A percentile compares a stretch with the other conserved stretches of the same genome.
These are phyloP conservation scores for Arnoldichthys spilopterus DNA, from an alignment of 2,797 vertebrate species.

Conservation along the genomic window DNA sequence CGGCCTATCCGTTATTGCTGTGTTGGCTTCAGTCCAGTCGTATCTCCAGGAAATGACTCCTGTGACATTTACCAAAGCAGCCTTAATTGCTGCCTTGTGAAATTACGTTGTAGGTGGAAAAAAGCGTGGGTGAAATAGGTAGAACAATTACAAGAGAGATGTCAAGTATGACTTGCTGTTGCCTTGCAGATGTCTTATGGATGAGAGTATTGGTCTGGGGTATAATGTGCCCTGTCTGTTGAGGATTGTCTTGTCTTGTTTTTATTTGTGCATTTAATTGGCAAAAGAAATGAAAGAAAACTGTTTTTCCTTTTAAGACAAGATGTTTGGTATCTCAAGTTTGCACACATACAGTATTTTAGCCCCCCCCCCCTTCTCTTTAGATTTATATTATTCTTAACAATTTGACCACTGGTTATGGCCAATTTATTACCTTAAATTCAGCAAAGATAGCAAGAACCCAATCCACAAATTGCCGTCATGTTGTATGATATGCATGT, in stretches of 20 bases:
- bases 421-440: too few relatives aligned
- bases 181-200: background rate
- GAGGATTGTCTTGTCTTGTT: background rate
- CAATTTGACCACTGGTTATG: too few relatives aligned
- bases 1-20: background rate
- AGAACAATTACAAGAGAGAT: background rate
- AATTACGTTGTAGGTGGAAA: conserved; percentile 29
- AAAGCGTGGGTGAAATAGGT: background rate
- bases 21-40: conserved; percentile 39
- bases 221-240: background rate
- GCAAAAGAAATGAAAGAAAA: too few relatives aligned
- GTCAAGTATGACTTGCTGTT: background rate
- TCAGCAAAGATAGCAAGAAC: background rate
- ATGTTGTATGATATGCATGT: background rate
- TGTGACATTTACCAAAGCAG: conserved; percentile 59
- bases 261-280: too few relatives aligned
- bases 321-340: too few relatives aligned
- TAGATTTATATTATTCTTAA: too few relatives aligned
- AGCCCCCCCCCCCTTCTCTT: too few relatives aligned
- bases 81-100: conserved; percentile 59
- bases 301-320: too few relatives aligned
- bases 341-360: too few relatives aligned
- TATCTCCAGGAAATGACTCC: conserved; percentile 56
- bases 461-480: background rate
- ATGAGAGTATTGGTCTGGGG: background rate